Base-by-base conservation (phyloP, 2,797 vertebrate genomes). In the Clarias fuscus region DNA sequence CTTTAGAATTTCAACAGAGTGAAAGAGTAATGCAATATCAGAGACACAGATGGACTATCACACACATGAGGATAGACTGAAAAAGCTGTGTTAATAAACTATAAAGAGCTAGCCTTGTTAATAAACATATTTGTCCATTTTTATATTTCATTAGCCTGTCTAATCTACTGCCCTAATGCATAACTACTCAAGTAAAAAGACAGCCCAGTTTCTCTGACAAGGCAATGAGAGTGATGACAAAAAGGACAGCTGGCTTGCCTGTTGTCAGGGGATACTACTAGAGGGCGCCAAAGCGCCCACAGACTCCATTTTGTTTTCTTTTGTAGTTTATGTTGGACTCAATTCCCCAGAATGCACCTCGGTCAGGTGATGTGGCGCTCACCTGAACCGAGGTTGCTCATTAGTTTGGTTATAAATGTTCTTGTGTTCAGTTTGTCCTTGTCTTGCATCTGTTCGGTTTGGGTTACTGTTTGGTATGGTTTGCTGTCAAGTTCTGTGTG, bases 101-200 rank as follows among this genome's bases (percentile, higher is more conserved):
- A 53, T 62, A 13, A 40, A 75, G 5, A 70, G 61, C 27, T n/a
- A 68, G 73, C 37, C 72, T 86, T 56, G 87, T 84, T 72, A 87
- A 87, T 84, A 87, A 61, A 87, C 53, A 53, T 71, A 48, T 86
- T 85, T 85, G 62, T 71, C 37, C 30, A 56, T 85, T 89, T 71
- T 85, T 86, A 83, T 76, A 84, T 86, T 76, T 79, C 65, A 85
- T 89, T 88, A 84, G 80, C 86, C 72, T 76, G 85, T 73, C 83
- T 73, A 64, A 85, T 80, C 61, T 86, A 13, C 13, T 33, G 6
- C 82, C 70, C 62, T 17, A 53, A 59, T 86, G 68, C 85, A 70
- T 70, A 84, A 88, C 77, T 61, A 71, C 79, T 78, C 27, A 4
- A 2, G 53, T 56, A 85, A 80, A 58, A 81, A 83, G 40, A 83